Evolutionary conservation across 2,113 vertebrate genomes (phyloP), one percentile per base, ranked within the genome.

Genomic region (Rhizomys pruinosus): DNA sequence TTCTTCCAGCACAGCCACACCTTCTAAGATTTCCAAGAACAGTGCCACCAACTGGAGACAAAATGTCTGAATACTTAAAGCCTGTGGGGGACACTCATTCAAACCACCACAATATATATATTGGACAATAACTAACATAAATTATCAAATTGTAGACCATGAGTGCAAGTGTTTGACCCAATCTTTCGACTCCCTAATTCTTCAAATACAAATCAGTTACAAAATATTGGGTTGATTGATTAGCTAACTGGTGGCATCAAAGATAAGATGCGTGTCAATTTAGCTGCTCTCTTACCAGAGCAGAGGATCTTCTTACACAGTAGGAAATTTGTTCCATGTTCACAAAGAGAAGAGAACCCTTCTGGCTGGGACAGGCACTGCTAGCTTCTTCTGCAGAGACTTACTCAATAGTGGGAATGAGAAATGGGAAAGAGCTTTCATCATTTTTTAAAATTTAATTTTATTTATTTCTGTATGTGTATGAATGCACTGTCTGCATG

Each of bases 201-300:
- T 93, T 77, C 52, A 27, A n/a, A n/a, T n/a, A n/a, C 32, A 22
- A 52, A 74, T 59, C 44, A 72, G 27, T 72, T 32, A 72, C 8
- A 78, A 85, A 84, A 63, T 68, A 52, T 37, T 61, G 71, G 10
- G 37, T 20, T 71, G 16, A 44, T 90, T 55, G 55, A 88, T 85
- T 86, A 57, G 76, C 78, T 79, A 76, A 57, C 64, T 80, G 68
- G 81, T 87, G 59, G 63, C 29, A 25, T 71, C 23, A 89, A 93
- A 82, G 16, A 23, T 84, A 37, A 78, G 57, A 19, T 6, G 63
- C 59, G 37, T 88, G 42, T 12, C 37, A 71, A 92, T 59, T 64
- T 44, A 59, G 61, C 44, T 72, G 6, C 1, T 16, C 42, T 42
- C 52, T 44, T 17, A n/a, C 37, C 59, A 64, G 69, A 86, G 39